phyloP scores from a whole-genome alignment of 2,797 vertebrate species.

The Hypotaenidia okinawae region DNA sequence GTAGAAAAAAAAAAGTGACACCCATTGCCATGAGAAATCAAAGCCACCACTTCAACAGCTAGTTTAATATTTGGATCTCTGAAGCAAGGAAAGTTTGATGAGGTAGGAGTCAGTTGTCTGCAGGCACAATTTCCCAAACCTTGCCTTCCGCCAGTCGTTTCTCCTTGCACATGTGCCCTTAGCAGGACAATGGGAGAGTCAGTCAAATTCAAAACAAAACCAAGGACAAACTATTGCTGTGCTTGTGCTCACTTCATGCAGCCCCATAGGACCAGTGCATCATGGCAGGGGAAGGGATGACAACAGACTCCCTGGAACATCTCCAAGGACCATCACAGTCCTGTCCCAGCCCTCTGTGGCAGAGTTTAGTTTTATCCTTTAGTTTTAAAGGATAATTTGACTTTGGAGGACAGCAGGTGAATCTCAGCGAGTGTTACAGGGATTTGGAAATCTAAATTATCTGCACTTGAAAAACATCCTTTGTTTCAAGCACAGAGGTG shows the following conservation, averaged over 20 bases:
- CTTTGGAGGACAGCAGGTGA: neutral
- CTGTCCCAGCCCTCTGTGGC: neutral
- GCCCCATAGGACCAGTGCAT: neutral
- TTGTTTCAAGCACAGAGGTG: conserved; percentile 42
- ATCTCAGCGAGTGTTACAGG: neutral
- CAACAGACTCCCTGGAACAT: neutral
- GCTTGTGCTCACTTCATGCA: neutral
- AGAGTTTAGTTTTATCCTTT: neutral
- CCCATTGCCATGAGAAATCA: neutral
- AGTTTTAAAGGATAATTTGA: neutral
- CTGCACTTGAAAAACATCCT: conserved; percentile 8
- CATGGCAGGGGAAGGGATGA: neutral
- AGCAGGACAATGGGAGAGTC: neutral
- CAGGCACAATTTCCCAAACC: neutral
- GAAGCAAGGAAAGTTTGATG: neutral
- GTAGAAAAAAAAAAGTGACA: neutral
- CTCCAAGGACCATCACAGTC: neutral
- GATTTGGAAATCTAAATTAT: neutral
- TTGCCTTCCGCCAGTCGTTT: neutral
- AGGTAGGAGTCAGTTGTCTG: neutral
- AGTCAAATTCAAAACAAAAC: neutral
- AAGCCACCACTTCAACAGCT: neutral
- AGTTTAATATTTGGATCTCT: neutral
- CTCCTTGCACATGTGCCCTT: neutral
- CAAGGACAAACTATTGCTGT: neutral